Conservation (phyloP, 2,113 vertebrate genomes). For the Megaptera novaeangliae region DNA sequence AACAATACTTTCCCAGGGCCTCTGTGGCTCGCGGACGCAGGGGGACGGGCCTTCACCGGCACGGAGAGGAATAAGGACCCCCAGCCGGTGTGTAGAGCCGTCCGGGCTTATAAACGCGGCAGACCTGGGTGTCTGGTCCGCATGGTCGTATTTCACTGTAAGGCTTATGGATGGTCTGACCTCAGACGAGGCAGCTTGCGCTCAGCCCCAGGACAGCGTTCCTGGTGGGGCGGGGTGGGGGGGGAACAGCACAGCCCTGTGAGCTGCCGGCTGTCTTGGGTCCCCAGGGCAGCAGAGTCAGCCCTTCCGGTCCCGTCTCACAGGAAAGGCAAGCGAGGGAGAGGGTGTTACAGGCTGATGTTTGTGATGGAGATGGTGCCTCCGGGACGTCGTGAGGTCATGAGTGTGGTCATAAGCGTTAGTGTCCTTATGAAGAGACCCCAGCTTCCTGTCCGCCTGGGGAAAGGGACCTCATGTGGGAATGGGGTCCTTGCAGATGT, state of each 20-base stretch:
- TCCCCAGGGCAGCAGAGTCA: no score
- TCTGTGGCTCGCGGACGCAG: background rate
- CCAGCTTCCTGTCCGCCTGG: background rate
- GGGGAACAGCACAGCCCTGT: no score
- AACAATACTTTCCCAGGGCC: background rate
- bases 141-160: accelerated
- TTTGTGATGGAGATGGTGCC: background rate
- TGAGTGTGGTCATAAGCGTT: background rate
- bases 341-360: accelerated
- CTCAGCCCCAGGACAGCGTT: accelerated
- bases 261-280: background rate
- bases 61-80: accelerated
- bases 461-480: background rate
- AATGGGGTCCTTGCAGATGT: background rate
- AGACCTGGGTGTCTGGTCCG: accelerated
- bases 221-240: no score
- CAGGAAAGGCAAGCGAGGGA: accelerated
- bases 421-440: no score
- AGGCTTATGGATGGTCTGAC: accelerated
- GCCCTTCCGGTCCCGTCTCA: accelerated
- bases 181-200: accelerated
- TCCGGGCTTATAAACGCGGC: no score
- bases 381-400: background rate
- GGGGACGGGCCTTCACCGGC: accelerated
- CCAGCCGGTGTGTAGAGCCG: accelerated